Evolutionary conservation across 2,888 invertebrate genomes (phyloP), one percentile per base, ranked within the genome.

Genomic region (Hyppa rectilinea): DNA sequence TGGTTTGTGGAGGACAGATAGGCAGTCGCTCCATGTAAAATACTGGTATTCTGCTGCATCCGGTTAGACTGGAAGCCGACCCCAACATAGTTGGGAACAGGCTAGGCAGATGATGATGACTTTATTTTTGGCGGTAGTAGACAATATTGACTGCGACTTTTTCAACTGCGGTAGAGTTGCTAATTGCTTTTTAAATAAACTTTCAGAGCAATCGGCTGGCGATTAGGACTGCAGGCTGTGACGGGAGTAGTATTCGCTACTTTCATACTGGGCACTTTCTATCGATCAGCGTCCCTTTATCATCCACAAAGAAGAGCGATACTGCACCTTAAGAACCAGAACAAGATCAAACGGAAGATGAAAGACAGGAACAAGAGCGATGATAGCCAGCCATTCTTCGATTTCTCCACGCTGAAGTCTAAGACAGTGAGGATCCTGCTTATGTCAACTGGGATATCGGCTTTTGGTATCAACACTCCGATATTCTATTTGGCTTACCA

Each of bases 261-360:
- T 0, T 98, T 98, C 91, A 97, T 98, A 87, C 96, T 98, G 40
- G 98, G 98, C 64, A 98, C 98, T 7, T 98, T 98, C 94, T 98
- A 98, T 94, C 97, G 98, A 43, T 98, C 98, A 9, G 98, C 98
- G 0, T 98, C 98, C 0, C 96, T 98, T 12, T 98, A 98, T 93
- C 98, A 98, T 91, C 98, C 98, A 0, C 98, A 98, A 90, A 93
- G 98, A 71, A 96, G 98, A 74, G 98, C 98, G 72, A 98, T 98
- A 85, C 96, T 98, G 52, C 98, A 98, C 92, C 97, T 98, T 87
- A 98, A 98, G 93, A 98, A 98, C 93, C 98, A 98, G 91, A 96
- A 92, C 85, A 96, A 96, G 84, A 96, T 96, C 87, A 98, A 98
- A 90, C 96, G 98, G 78, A 98, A 98, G 92, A 97, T 98, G 96